Base-by-base conservation (phyloP, 2,888 invertebrate species). In the Graphium colonna region DNA sequence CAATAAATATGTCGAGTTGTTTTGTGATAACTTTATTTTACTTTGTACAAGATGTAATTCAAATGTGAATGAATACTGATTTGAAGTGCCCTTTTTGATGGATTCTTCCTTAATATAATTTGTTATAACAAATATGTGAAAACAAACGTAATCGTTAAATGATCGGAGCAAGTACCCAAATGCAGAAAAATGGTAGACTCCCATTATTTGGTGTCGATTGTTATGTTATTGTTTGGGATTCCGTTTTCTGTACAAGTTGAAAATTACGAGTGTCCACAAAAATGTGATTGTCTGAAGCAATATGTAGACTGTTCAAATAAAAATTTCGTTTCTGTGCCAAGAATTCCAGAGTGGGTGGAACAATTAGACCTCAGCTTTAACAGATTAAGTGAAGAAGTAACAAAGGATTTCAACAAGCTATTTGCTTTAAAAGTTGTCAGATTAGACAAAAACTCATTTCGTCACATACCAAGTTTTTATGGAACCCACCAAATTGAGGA, bases 251-350 rank as follows among this genome's bases (percentile, higher is more conserved):
- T 69, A 52, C 73, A 75, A 64, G 77, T 76, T 65, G 84, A 84
- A 73, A 82, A 63, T 65, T 73, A 84, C 71, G 88, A 87, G 71
- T 95, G 95, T 73, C 94, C 94, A 52, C 90, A 91, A 67, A 89
- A 89, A 76, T 96, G 96, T 81, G 91, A 90, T 70, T 95, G 95
- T 80, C 85, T 95, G 64, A 92, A 93, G 69, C 90, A 91, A 66
- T 93, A 93, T 78, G 94, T 95, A 57, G 94, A 95, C 83, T 96
- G 96, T 90, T 92, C 93, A 64, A 92, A 92, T 71, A 91, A 91
- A 74, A 93, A 93, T 78, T 91, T 95, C 71, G 90, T 90, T 63
- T 89, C 91, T 68, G 92, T 95, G 77, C 95, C 96, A 63, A 89
- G 92, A 82, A 90, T 96, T 77, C 95, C 95, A 56, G 88, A 89